Conservation (phyloP, 1,140 invertebrate species). For the Muscidifurax raptorellus region DNA sequence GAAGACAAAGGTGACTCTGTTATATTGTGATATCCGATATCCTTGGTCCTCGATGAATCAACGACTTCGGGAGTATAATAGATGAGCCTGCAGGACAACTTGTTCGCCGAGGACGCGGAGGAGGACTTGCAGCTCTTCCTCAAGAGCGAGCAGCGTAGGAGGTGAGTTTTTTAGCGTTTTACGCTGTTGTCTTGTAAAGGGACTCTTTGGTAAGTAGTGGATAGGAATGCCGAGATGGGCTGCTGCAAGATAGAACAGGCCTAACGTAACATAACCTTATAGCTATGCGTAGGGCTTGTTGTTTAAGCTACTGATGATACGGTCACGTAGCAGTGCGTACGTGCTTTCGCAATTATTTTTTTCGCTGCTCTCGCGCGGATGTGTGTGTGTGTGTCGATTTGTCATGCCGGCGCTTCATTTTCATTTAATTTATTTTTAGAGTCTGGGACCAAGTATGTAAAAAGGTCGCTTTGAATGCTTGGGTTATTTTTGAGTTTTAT, state of each 20-base stretch:
- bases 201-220: neutral
- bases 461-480: neutral
- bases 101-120: constrained; percentile 69
- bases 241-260: neutral
- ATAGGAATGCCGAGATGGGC: no score
- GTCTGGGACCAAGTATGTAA: no score
- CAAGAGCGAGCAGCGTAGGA: constrained; percentile 63
- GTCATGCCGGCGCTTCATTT: neutral
- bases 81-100: constrained; percentile 69
- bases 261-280: constrained; percentile 31
- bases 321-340: no score
- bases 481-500: neutral
- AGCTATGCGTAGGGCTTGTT: neutral
- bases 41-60: neutral
- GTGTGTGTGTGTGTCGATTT: no score
- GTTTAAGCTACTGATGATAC: neutral
- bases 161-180: constrained; percentile 58
- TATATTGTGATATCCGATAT: neutral
- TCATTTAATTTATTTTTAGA: neutral
- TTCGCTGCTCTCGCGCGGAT: no score
- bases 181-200: neutral
- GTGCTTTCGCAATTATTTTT: no score
- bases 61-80: constrained; percentile 52
- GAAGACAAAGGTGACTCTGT: neutral
- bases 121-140: constrained; percentile 67